Conservation (phyloP, 2,113 vertebrate species). For the Lichenostomus cassidix region DNA sequence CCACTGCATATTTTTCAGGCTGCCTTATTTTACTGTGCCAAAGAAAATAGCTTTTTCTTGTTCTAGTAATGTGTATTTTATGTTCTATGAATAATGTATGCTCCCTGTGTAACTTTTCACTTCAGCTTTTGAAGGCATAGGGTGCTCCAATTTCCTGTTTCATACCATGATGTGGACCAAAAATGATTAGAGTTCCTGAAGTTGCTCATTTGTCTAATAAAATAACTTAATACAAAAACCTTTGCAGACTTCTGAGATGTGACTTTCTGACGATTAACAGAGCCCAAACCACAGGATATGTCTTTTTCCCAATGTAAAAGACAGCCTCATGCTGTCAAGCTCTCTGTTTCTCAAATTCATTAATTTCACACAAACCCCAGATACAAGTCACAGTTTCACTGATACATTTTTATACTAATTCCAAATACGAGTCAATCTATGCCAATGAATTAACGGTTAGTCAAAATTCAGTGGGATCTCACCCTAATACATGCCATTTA, state of each 20-base stretch:
- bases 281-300: background rate
- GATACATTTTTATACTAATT: background rate
- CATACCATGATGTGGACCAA: background rate
- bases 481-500: background rate
- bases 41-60: slow-evolving; percentile 37
- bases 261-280: background rate
- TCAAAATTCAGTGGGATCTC: background rate
- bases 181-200: background rate
- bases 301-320: background rate
- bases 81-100: slow-evolving; percentile 50
- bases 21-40: background rate
- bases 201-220: background rate
- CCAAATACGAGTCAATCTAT: background rate
- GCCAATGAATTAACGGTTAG: background rate
- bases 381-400: background rate
- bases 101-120: background rate
- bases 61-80: slow-evolving; percentile 36
- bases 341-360: background rate
- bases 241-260: background rate
- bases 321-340: background rate
- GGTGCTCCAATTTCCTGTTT: slow-evolving; percentile 11
- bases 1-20: background rate
- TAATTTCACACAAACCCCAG: background rate
- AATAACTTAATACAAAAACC: background rate
- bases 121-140: background rate